A percentile compares a stretch with the other conserved stretches of the same genome.
These are phyloP conservation scores for Cephalopachus bancanus DNA, from an alignment of 2,797 vertebrate genomes.

Conservation along the genomic window DNA sequence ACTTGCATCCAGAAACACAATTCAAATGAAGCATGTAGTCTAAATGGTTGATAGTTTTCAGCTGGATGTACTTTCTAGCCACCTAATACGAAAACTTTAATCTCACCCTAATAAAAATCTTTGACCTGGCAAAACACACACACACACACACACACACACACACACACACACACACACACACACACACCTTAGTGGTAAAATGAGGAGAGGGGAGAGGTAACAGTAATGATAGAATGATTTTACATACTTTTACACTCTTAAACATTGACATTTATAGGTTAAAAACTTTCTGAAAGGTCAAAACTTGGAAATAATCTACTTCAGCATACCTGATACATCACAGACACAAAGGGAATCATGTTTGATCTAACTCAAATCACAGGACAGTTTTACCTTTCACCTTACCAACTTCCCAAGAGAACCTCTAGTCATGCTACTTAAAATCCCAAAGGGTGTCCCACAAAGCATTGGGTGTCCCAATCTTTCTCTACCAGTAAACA, in stretches of 20 bases:
- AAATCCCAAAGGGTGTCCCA: not conserved
- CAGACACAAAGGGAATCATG: not conserved
- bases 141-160: too few species aligned
- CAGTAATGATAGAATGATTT: constrained; percentile 9
- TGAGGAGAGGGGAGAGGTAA: not conserved
- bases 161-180: too few species aligned
- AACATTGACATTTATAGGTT: constrained; percentile 5
- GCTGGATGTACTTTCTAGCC: constrained; percentile 79
- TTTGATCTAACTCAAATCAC: not conserved
- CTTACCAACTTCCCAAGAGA: not conserved
- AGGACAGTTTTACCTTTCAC: not conserved
- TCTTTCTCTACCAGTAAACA: not conserved
- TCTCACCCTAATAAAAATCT: constrained; percentile 76
- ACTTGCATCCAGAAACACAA: constrained; percentile 83
- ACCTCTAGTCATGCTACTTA: not conserved
- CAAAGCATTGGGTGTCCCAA: not conserved
- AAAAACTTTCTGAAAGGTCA: not conserved
- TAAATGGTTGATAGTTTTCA: constrained; percentile 86
- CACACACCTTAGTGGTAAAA: not conserved
- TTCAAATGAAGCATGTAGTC: constrained; percentile 83
- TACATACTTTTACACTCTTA: not conserved
- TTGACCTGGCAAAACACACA: constrained; percentile 1
- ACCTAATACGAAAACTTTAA: constrained; percentile 83
- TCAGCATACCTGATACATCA: not conserved
- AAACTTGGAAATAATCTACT: constrained; percentile 24